Evolutionary conservation across 2,113 vertebrate species (phyloP), one percentile per base, ranked within the genome.

Genomic region (Leuciscus idus): DNA sequence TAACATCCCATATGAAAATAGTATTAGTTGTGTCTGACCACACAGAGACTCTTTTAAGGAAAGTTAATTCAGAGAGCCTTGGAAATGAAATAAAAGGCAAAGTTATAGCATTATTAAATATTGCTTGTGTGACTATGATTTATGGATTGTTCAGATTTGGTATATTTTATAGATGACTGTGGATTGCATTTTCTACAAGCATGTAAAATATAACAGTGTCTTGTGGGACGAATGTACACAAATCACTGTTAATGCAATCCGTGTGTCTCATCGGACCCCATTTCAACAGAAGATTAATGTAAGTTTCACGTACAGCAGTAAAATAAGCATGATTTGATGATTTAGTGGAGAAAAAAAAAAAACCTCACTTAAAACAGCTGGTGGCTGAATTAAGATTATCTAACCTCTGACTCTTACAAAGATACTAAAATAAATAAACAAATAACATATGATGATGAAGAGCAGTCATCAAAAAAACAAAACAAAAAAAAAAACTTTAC

Each of bases 101-200:
- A 84, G 70, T 79, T 87, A 74, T 80, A 88, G 82, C 89, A 81
- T 68, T 26, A 83, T 6, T 64, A 23, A 83, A 70, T 23, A 55
- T 46, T 87, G 39, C 46, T 74, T 46, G 55, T 70, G 81, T 39
- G 62, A 78, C 75, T 77, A 23, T 87, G 73, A 91, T 91, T 85
- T 90, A 90, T 86, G 33, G 39, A 5, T 81, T 64, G 59, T 28
- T 13, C 78, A 64, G 59, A 64, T 48, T 39, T 61, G 19, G 3
- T 66, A 77, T 87, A 72, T 85, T 84, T 89, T 73, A 88, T 61
- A 88, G 81, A 90, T 82, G 88, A 88, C 87, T 86, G 75, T 91
- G 89, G 86, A 85, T 83, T 87, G 28, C 28, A 59, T 89, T 92
- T 90, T 21, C 21, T 43, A 75, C 43, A 75, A 48, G 23, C 36